These are phyloP conservation scores for Pituophis catenifer DNA, from an alignment of 2,113 vertebrate species.

Conservation along the genomic window DNA sequence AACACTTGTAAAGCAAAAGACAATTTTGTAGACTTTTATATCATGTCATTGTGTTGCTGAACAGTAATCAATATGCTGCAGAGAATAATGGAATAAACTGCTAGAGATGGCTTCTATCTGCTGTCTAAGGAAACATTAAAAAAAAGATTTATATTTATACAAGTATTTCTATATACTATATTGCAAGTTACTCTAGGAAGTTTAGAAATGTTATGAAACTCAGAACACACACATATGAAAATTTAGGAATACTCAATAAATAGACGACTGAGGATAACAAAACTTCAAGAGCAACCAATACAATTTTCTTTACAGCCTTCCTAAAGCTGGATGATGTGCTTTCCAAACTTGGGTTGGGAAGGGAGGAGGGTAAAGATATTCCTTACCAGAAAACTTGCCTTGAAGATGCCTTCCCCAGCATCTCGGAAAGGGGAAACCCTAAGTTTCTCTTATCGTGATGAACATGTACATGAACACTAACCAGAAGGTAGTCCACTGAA, in stretches of 20 bases:
- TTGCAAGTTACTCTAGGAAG: not conserved
- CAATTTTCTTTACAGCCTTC: not conserved
- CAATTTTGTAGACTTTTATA: not conserved
- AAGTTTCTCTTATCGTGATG: not conserved
- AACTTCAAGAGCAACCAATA: not conserved
- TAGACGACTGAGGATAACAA: not conserved
- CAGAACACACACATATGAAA: not conserved
- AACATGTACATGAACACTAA: not conserved
- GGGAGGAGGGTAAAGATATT: not conserved
- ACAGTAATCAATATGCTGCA: not conserved
- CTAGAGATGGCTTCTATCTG: not conserved
- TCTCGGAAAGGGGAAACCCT: not conserved
- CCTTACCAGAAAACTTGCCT: not conserved
- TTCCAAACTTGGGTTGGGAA: not conserved
- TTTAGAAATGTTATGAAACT: not conserved
- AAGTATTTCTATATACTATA: not conserved
- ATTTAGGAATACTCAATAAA: not conserved
- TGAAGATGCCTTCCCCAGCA: not conserved
- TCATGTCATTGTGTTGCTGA: not conserved
- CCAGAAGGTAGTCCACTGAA: not conserved
- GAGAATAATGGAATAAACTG: not conserved
- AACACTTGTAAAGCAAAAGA: conserved; percentile 1
- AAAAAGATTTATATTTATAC: not conserved
- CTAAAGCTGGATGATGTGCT: not conserved
- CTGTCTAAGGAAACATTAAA: not conserved